A percentile compares a stretch with the other conserved stretches of the same genome.
Evolutionary conservation across 2,888 invertebrate genomes (phyloP).

Genomic region (Lasioglossum lativentre): DNA sequence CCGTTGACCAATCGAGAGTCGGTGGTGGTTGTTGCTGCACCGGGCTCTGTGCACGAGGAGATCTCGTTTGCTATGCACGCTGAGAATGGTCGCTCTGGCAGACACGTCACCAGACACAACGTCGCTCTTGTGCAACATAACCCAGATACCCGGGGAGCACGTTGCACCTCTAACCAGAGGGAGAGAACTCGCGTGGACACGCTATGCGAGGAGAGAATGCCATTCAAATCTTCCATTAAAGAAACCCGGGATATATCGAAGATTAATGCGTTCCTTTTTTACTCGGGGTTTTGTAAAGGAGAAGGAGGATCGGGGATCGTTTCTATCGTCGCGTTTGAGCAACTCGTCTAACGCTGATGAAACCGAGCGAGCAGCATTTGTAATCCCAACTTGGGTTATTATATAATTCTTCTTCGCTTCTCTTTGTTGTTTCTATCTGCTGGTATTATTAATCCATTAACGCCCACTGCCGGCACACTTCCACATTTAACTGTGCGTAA

Average conservation of each 20-base stretch:
- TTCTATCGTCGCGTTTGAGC: background rate
- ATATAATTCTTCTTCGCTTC: background rate
- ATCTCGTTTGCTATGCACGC: conserved; percentile 65
- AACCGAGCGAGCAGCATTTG: background rate
- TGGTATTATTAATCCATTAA: background rate
- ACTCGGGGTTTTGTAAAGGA: background rate
- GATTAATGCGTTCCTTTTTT: conserved; percentile 6
- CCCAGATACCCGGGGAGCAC: conserved; percentile 69
- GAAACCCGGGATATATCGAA: background rate
- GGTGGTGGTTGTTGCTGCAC: conserved; percentile 51
- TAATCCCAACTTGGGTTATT: background rate
- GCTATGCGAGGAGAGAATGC: conserved; percentile 43
- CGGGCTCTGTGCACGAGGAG: conserved; percentile 49
- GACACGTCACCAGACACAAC: conserved; percentile 74
- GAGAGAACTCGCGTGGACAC: conserved; percentile 29
- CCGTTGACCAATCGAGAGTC: conserved; percentile 67
- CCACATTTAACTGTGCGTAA: no score
- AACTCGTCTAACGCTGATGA: background rate
- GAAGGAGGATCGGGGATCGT: background rate
- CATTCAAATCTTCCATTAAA: conserved; percentile 47
- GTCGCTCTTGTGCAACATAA: conserved; percentile 74
- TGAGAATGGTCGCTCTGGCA: conserved; percentile 59
- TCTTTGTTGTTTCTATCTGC: background rate
- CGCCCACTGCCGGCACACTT: background rate
- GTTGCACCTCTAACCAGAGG: conserved; percentile 67